Base-by-base conservation (phyloP, 1,140 invertebrate species). In the Chionoecetes opilio region DNA sequence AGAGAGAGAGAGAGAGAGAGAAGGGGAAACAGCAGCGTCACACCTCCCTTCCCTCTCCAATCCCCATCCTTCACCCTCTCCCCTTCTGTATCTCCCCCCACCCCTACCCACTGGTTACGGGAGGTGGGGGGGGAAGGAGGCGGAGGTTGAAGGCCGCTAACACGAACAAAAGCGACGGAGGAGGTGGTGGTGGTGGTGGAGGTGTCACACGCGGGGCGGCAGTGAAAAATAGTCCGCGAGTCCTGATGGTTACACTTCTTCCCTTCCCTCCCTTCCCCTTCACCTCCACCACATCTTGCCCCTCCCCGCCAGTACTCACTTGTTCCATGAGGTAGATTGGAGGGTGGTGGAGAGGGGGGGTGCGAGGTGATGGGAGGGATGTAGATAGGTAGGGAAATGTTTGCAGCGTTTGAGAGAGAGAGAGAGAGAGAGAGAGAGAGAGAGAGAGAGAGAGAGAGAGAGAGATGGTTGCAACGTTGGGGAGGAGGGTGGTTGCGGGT, bases 401-500 rank as follows among this genome's bases (percentile, higher is more conserved):
- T 93, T 93, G 17, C 32, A 29, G 82, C 29, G 37, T 29, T 93
- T 14, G 63, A 17, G 63, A 14, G 26, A 82, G 82, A 5, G 29
- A 32, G 17, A 38, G 34, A 35, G 38, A 41, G 26, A 0, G 38
- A 26, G 84, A 31, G 82, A 26, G 21, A 93, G 37, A n/a, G 29
- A 89, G 9, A 34, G 37, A 29, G 37, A 38, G 14, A 29, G n/a
- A 38, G 37, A 34, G 85, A 87, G 34, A 26, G 14, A 29, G 37
- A n/a, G 37, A 31, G 92, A 31, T 38, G 21, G 37, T 93, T 93
- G 35, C 75, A 46, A 35, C 35, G 37, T 29, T 93, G 29, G 84
- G 82, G 85, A 29, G 34, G 53, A 90, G 86, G 41, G 87, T 38
- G 85, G 92, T 85, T 94, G 93, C 92, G 89, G 93, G 95, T 96